Percentiles rank a stretch among this genome's conserved stretches.
Conservation (phyloP, 2,888 invertebrate genomes). For the Caenorhabditis uteleia region DNA sequence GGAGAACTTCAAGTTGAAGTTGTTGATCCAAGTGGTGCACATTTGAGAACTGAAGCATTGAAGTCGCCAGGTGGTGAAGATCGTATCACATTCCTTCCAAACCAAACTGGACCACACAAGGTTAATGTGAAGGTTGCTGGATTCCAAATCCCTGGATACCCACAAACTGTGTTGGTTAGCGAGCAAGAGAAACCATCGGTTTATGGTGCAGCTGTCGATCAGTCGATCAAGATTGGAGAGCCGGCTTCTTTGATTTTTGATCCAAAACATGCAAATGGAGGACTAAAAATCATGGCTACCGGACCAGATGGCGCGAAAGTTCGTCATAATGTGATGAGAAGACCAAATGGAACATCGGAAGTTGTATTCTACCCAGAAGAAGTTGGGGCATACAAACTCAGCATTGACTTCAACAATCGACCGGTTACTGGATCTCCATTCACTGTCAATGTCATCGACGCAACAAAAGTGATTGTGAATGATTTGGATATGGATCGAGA, state of each 20-base stretch:
- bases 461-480: conserved; percentile 59
- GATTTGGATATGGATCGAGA: conserved; percentile 58
- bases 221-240: conserved; percentile 70
- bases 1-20: conserved; percentile 63
- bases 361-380: conserved; percentile 65
- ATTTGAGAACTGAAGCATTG: conserved; percentile 55
- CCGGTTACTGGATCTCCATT: conserved; percentile 74
- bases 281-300: conserved; percentile 63
- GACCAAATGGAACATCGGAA: conserved; percentile 57
- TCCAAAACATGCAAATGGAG: conserved; percentile 69
- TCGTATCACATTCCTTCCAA: conserved; percentile 65
- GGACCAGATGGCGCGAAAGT: conserved; percentile 53
- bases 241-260: conserved; percentile 73
- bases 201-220: conserved; percentile 73
- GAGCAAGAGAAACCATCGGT: conserved; percentile 61
- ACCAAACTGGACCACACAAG: conserved; percentile 62
- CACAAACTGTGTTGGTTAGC: conserved; percentile 59
- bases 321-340: conserved; percentile 61
- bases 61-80: conserved; percentile 58
- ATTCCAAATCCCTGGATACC: conserved; percentile 65
- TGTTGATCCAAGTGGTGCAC: conserved; percentile 62
- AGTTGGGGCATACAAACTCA: conserved; percentile 59
- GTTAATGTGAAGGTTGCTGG: conserved; percentile 64
- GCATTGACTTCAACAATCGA: conserved; percentile 71
- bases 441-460: conserved; percentile 64